These are phyloP conservation scores for Aphrophora alni DNA, from an alignment of 2,888 invertebrate species.

Conservation along the genomic window DNA sequence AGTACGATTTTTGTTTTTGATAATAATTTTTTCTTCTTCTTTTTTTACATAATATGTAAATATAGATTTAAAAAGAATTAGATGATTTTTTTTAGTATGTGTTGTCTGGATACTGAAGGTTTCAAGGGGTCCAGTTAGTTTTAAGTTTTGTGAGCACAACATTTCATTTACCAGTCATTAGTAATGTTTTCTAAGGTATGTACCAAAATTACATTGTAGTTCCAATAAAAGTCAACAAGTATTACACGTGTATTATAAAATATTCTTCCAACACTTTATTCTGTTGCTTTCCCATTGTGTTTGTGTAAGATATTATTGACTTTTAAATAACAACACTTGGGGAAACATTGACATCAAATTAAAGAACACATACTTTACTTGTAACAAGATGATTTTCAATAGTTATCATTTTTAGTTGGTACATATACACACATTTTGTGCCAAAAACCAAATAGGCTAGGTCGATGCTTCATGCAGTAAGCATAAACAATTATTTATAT, in stretches of 20 bases:
- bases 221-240: not conserved
- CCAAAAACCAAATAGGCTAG: too few relatives aligned
- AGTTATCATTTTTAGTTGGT: too few relatives aligned
- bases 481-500: too few relatives aligned
- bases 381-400: too few relatives aligned
- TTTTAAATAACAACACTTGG: too few relatives aligned
- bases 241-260: not conserved
- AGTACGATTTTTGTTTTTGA: not conserved
- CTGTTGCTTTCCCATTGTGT: not conserved
- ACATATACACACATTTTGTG: too few relatives aligned
- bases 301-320: too few relatives aligned
- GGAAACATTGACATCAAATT: too few relatives aligned
- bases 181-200: slow-evolving; percentile 3
- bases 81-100: not conserved
- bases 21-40: not conserved
- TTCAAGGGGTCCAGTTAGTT: slow-evolving; percentile 9
- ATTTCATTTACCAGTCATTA: not conserved
- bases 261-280: not conserved
- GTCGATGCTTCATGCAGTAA: too few relatives aligned
- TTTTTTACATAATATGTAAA: not conserved
- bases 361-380: too few relatives aligned
- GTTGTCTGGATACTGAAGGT: not conserved
- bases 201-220: slow-evolving; percentile 3
- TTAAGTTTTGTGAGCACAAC: slow-evolving; percentile 5
- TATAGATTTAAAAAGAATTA: not conserved